Base-by-base conservation (phyloP, 2,113 vertebrate species). In the Ammospiza nelsoni region DNA sequence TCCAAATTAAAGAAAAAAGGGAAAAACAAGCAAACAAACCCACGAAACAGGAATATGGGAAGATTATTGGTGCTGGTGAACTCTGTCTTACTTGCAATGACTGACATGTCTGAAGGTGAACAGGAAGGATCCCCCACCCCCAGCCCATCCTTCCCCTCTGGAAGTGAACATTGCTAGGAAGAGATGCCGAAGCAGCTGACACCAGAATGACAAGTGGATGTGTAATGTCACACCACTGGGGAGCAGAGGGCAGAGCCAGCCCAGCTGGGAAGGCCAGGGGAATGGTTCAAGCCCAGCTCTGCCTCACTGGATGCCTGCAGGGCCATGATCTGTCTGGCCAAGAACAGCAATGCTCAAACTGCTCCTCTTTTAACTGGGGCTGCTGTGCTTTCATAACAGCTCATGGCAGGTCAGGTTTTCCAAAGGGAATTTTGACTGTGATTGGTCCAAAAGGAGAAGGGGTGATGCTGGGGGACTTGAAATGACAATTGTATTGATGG, bases 341-440 rank as follows among this genome's bases (percentile, higher is more conserved):
- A 59, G 82, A 87, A 76, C 0, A 91, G 69, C 18, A 48, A 9
- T 0, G 0, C 31, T 52, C 68, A 68, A 43, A 78, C 9, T 31
- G 37, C 57, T 77, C 4, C 1, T 54, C 49, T 82, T 89, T 81
- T 43, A 39, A 46, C 46, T 29, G 65, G 15, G 49, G 8, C 46
- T 91, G 46, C 57, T 0, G 0, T 10, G 19, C 62, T 91, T 78
- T 48, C 58, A 31, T 43, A 95, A 78, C 65, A 0, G 3, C 57
- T 87, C 35, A 7, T 69, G 51, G 54, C 90, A 78, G 73, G 51
- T 81, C 87, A 59, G 72, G 39, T 82, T 94, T 84, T 67, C 55
- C 68, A 59, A 54, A 81, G 61, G 24, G 13, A 71, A 25, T 78
- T 84, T 74, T 74, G 57, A 12, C 43, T 89, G 16, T 31, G 48